Conservation (phyloP, 2,888 invertebrate genomes). For the Acronicta aceris region DNA sequence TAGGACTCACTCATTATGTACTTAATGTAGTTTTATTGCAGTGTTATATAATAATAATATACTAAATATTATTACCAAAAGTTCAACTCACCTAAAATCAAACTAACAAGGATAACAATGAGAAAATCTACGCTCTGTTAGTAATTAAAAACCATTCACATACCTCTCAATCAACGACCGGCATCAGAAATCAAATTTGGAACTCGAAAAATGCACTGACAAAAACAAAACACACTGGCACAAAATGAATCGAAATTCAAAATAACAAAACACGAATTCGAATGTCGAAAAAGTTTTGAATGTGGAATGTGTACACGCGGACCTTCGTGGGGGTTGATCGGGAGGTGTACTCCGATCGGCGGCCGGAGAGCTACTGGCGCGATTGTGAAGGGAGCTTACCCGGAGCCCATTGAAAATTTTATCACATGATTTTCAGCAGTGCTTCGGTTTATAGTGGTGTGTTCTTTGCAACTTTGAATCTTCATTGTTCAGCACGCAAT, state of each 20-base stretch:
- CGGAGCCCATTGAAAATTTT: constrained; percentile 43
- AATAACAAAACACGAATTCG: constrained; percentile 15
- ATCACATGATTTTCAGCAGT: constrained; percentile 36
- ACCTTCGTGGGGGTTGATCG: constrained; percentile 22
- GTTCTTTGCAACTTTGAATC: constrained; percentile 30
- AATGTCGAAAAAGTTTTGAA: constrained; percentile 44
- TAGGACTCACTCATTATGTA: no score
- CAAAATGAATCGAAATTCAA: constrained; percentile 18
- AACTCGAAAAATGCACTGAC: constrained; percentile 26
- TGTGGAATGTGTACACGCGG: constrained; percentile 27
- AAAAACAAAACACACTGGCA: constrained; percentile 38
- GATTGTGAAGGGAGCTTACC: constrained; percentile 19
- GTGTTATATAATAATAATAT: no score
- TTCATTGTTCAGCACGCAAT: constrained; percentile 26
- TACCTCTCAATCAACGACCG: constrained; percentile 32
- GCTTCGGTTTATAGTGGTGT: constrained; percentile 24
- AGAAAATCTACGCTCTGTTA: no score
- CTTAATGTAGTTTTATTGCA: no score
- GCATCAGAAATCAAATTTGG: constrained; percentile 15
- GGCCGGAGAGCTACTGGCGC: constrained; percentile 52
- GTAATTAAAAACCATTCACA: constrained; percentile 3
- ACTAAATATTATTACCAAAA: no score
- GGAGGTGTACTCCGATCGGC: constrained; percentile 38
- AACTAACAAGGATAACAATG: neutral
- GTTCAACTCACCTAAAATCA: no score